Percentiles rank a stretch among this genome's conserved stretches.
These are phyloP conservation scores for Gambusia yucatana DNA, from an alignment of 2,797 vertebrate genomes.

Conservation along the genomic window DNA sequence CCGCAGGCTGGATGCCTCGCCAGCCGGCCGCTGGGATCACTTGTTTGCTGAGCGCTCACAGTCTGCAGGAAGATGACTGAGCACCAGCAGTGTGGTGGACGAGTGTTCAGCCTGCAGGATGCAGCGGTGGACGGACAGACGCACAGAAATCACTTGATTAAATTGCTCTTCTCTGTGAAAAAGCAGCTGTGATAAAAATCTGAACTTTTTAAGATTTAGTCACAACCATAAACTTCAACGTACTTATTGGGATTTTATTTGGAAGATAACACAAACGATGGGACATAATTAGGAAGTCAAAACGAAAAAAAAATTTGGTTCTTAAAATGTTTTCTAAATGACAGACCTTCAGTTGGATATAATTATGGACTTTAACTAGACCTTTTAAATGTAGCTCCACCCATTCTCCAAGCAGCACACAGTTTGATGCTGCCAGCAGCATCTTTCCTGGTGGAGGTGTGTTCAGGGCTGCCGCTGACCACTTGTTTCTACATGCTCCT, in stretches of 20 bases:
- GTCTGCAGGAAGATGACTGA: slow-evolving; percentile 18
- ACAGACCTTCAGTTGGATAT: neutral
- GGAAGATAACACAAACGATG: neutral
- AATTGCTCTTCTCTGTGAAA: slow-evolving; percentile 40
- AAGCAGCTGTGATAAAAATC: slow-evolving; percentile 11
- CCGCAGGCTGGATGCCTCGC: slow-evolving; percentile 26
- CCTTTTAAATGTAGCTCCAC: neutral
- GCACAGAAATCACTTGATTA: slow-evolving; percentile 46
- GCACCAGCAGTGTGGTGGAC: slow-evolving; percentile 5
- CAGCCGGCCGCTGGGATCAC: slow-evolving; percentile 34
- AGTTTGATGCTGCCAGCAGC: neutral
- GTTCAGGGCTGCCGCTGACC: neutral
- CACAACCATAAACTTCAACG: neutral
- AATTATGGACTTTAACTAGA: neutral
- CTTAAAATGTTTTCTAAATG: neutral
- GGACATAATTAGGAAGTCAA: neutral
- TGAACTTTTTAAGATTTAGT: neutral
- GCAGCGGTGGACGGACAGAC: neutral
- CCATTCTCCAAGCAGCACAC: neutral
- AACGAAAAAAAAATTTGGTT: neutral
- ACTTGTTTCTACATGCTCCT: too few species aligned
- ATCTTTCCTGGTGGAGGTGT: neutral
- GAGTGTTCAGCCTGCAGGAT: slow-evolving; percentile 3
- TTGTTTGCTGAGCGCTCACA: slow-evolving; percentile 38
- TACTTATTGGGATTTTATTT: neutral